These are phyloP conservation scores for Amphipyra berbera DNA, from an alignment of 2,888 invertebrate species.

Conservation along the genomic window DNA sequence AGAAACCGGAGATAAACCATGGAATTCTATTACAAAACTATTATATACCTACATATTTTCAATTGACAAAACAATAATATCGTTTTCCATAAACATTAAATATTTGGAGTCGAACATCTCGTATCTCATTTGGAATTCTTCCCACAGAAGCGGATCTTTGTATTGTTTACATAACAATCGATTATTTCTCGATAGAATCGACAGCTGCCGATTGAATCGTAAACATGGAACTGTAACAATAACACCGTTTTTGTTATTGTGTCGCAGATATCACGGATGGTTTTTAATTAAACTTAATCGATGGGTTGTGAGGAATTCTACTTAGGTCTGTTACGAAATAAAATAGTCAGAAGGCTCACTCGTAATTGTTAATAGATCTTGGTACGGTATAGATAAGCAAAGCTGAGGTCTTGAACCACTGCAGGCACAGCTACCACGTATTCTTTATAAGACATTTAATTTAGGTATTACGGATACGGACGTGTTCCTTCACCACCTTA, in stretches of 20 bases:
- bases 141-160: conserved; percentile 12
- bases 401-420: too few species aligned
- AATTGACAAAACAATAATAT: conserved; percentile 6
- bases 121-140: conserved; percentile 5
- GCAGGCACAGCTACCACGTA: too few species aligned
- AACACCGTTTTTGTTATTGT: conserved; percentile 13
- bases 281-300: neutral
- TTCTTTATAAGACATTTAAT: too few species aligned
- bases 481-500: too few species aligned
- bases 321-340: too few species aligned
- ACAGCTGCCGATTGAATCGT: conserved; percentile 16
- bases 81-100: conserved; percentile 25
- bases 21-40: conserved; percentile 13
- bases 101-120: conserved; percentile 9
- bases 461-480: too few species aligned
- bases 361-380: too few species aligned
- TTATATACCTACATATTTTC: too few species aligned
- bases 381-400: too few species aligned
- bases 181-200: conserved; percentile 8
- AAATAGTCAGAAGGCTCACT: too few species aligned
- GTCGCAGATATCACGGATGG: neutral
- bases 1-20: neutral
- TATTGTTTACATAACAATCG: conserved; percentile 35
- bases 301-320: too few species aligned
- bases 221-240: conserved; percentile 17